Percentiles rank a stretch among this genome's conserved stretches.
Evolutionary conservation across 1,140 invertebrate genomes (phyloP).

Genomic region (Linepithema humile): DNA sequence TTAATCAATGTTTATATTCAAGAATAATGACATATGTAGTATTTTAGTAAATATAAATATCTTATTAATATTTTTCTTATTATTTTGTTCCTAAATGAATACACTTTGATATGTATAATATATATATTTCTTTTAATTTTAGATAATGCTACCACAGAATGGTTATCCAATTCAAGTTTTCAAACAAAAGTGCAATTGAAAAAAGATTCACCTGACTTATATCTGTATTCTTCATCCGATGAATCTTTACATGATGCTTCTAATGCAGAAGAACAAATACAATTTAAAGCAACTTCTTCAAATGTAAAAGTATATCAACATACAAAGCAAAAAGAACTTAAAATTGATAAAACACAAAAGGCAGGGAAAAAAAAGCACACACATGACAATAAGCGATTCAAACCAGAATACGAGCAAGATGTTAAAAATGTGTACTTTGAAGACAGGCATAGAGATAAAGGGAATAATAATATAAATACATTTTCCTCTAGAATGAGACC

Average conservation of each 20-base stretch:
- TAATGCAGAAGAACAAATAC: constrained; percentile 17
- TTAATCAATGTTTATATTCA: background rate
- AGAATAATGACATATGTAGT: constrained; percentile 2
- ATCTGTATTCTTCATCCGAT: constrained; percentile 74
- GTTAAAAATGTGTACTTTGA: constrained; percentile 84
- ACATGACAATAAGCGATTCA: constrained; percentile 54
- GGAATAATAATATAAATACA: constrained; percentile 82
- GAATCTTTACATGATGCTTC: constrained; percentile 26
- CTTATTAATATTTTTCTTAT: background rate
- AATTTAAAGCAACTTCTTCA: background rate
- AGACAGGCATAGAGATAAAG: constrained; percentile 82
- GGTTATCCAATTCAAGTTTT: constrained; percentile 79
- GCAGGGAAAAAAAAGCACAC: constrained; percentile 63
- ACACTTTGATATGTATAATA: background rate
- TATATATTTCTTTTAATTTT: constrained; percentile 13
- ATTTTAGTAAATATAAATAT: background rate
- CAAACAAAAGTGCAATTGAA: constrained; percentile 38
- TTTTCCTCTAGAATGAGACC: constrained; percentile 83
- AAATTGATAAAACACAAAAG: constrained; percentile 72
- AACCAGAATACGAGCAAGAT: constrained; percentile 73
- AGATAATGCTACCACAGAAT: constrained; percentile 58
- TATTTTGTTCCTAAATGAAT: background rate
- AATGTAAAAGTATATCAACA: constrained; percentile 9
- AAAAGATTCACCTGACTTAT: constrained; percentile 59
- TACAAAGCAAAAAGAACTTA: constrained; percentile 37